Base-by-base conservation (phyloP, 2,888 invertebrate species). In the Leucozona laternaria region DNA sequence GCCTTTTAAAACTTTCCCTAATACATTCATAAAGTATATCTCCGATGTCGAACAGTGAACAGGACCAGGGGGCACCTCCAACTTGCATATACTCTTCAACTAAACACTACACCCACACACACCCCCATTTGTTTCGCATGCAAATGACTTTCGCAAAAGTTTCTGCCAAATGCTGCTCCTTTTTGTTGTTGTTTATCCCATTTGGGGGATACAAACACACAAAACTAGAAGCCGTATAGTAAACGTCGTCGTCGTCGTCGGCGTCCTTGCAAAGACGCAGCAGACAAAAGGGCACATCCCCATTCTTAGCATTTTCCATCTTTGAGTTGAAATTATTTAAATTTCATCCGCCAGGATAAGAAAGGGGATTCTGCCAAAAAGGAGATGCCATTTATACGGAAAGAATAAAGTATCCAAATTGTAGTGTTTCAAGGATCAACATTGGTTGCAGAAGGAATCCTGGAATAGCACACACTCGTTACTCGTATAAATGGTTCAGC, bases 61-160 rank as follows among this genome's bases (percentile, higher is more conserved):
- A 50, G 11, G 25, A 15, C 50, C 13, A 50, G 50, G 50, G 22
- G 20, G 50, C 22, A 4, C 11, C 13, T 6, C 50, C 22, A 48
- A 10, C 10, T 8, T 7, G 7, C 31, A 25, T 25, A 17, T 17
- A 45, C 50, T 50, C 50, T 50, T 25, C 22, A 22, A 13, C 22
- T 25, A 50, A 50, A 73, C 53, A 70, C 57, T 43, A 43, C 68
- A 66, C 64, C 57, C 71, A 40, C 34, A 77, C 45, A 55, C 57
- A 71, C 78, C 62, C 62, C 73, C 70, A 58, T 79, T 79, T 79
- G 79, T 76, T 66, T 79, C 64, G 79, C 64, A 84, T 79, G 84
- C 84, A 84, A 79, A 84, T 84, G 84, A 79, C 79, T 84, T 84
- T 77, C 79, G 79, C 76, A 22, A 53, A 71, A 84, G 79, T 79